phyloP scores from a whole-genome alignment of 2,888 invertebrate genomes.

The Cloeon dipterum region DNA sequence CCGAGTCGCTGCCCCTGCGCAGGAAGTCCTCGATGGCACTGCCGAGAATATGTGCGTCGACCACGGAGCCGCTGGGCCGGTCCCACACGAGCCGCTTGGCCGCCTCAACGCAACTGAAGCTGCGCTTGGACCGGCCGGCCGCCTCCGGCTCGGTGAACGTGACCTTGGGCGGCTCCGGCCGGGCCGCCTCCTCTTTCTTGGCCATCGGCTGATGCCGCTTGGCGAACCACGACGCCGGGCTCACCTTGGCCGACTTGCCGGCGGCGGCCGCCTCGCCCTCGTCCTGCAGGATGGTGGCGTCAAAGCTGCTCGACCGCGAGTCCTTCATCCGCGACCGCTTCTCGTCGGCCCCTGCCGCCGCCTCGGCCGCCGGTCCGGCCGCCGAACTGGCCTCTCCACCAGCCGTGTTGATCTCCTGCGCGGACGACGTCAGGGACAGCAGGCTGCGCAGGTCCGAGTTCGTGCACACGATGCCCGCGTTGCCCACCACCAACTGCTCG shows the following conservation, averaged over 20 bases:
- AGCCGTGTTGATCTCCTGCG: constrained; percentile 41
- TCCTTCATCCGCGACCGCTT: constrained; percentile 35
- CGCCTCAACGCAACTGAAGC: not conserved
- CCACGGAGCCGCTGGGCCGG: constrained; percentile 48
- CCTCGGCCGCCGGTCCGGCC: not conserved
- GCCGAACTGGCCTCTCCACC: constrained; percentile 11
- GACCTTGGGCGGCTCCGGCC: constrained; percentile 4
- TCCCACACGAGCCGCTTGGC: constrained; percentile 42
- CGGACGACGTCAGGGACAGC: constrained; percentile 56
- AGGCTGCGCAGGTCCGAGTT: constrained; percentile 61
- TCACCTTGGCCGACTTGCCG: not conserved
- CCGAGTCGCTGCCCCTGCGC: constrained; percentile 3
- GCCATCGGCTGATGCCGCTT: constrained; percentile 56
- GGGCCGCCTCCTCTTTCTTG: constrained; percentile 20
- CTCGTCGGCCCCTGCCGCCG: constrained; percentile 17
- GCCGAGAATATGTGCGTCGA: constrained; percentile 58
- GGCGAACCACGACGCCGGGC: constrained; percentile 50
- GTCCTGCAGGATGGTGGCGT: constrained; percentile 42
- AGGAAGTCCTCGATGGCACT: constrained; percentile 68
- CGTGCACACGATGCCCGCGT: constrained; percentile 48
- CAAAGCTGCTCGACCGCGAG: constrained; percentile 64
- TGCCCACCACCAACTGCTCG: constrained; percentile 6
- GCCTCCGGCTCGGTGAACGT: constrained; percentile 1
- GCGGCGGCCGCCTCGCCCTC: not conserved
- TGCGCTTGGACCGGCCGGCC: not conserved